These are phyloP conservation scores for Zonitis immaculata DNA, from an alignment of 2,888 invertebrate species.

Conservation along the genomic window DNA sequence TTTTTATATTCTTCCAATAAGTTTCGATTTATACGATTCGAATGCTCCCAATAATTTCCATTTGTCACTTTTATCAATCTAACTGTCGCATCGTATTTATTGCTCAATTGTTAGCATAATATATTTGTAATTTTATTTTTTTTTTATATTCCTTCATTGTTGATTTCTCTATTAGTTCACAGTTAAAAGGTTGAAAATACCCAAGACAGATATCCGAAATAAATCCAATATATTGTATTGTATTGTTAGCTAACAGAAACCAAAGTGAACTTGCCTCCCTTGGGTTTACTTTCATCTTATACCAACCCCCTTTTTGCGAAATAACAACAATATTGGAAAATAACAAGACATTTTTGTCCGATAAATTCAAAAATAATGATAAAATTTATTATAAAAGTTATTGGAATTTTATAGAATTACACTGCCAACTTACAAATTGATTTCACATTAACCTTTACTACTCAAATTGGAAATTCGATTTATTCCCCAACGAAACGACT, in stretches of 20 bases:
- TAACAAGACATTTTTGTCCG: conserved; percentile 24
- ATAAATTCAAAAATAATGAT: conserved; percentile 30
- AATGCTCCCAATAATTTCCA: too few species aligned
- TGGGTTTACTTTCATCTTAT: conserved; percentile 13
- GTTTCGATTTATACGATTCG: too few species aligned
- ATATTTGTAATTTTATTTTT: too few species aligned
- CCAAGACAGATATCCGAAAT: conserved; percentile 25
- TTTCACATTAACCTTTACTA: conserved; percentile 17
- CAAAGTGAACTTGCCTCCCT: conserved; percentile 28
- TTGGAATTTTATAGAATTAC: conserved; percentile 1
- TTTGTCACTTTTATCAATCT: too few species aligned
- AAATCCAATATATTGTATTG: conserved; percentile 30
- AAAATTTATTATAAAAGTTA: conserved; percentile 16
- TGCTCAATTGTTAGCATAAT: too few species aligned
- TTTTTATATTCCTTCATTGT: too few species aligned
- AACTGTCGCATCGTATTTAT: too few species aligned
- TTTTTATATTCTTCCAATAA: too few species aligned
- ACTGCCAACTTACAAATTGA: too few species aligned
- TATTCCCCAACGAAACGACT: background rate
- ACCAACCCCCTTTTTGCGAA: background rate
- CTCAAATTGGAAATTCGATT: background rate
- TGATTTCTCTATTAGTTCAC: background rate
- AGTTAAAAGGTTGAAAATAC: conserved; percentile 28
- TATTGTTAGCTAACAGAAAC: conserved; percentile 23
- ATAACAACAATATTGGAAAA: conserved; percentile 26